Evolutionary conservation across 1,140 invertebrate species (phyloP), one percentile per base, ranked within the genome.

Genomic region (Phthorimaea operculella): DNA sequence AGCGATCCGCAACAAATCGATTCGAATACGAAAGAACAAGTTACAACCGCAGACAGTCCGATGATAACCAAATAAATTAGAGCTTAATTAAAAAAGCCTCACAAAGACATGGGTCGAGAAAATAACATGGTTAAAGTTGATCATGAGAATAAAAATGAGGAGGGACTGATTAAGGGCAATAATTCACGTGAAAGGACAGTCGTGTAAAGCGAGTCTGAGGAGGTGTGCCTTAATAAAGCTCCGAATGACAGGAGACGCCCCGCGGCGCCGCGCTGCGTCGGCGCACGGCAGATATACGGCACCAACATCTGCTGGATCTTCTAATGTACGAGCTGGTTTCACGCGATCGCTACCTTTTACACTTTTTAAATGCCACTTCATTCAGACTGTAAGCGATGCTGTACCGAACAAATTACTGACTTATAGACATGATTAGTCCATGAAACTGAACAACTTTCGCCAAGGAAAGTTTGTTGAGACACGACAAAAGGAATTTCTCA

Each of bases 191-290:
- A 62, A 56, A 45, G 55, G 66, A 66, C 58, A 59, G 56, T 63
- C 60, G 62, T 58, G 53, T 52, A 58, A 72, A 70, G 56, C 59
- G 60, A 72, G 66, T 68, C 64, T 69, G 55, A 71, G 66, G 57
- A 64, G 60, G 57, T 71, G 62, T 66, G 63, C 63, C 56, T 54
- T 51, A 62, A 69, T 72, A 70, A 79, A 71, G 55, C 64, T 71
- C 49, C 17, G 42, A 59, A 57, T 55, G 68, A 67, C 66, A 70
- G 52, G 42, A 51, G 70, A 67, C 69, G 58, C 65, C 71, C 68
- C 59, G 62, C 59, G 59, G 44, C 44, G 44, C n/a, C 21, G 16
- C 44, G 11, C 44, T n/a, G 36, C 36, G 36, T 9, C n/a, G 3
- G 21, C 21, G 21, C 21, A 28, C 21, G n/a, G 10, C 36, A 39